These are phyloP conservation scores for Drosophila gunungcola DNA, from an alignment of 1,140 invertebrate genomes.

Conservation along the genomic window DNA sequence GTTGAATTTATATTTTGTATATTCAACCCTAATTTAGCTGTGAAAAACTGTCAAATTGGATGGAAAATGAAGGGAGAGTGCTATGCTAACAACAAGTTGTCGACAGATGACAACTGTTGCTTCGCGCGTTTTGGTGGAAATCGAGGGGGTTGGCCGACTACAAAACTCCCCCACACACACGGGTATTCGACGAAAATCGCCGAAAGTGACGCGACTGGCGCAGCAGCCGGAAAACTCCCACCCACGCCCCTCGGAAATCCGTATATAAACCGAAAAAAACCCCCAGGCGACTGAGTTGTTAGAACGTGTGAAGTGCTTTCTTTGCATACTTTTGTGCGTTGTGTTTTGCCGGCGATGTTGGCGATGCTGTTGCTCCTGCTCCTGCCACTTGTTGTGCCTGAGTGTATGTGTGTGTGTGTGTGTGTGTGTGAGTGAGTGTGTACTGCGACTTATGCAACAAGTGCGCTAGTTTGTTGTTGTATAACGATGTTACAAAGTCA, in stretches of 20 bases:
- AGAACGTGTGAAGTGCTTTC: constrained; percentile 79
- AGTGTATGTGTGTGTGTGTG: constrained; percentile 18
- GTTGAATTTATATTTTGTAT: neutral
- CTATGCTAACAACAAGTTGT: constrained; percentile 66
- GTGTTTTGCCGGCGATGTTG: constrained; percentile 42
- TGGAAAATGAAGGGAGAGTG: neutral
- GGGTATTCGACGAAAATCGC: constrained; percentile 70
- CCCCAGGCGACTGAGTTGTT: constrained; percentile 58
- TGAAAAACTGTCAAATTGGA: neutral
- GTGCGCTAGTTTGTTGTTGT: constrained; percentile 73
- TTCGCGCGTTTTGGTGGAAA: constrained; percentile 19
- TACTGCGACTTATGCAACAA: constrained; percentile 73
- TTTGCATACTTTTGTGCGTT: constrained; percentile 80
- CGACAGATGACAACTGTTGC: constrained; percentile 73
- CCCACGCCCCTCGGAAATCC: neutral
- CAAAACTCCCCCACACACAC: constrained; percentile 9
- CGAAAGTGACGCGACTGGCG: constrained; percentile 65
- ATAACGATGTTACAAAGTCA: constrained; percentile 81
- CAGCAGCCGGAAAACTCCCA: constrained; percentile 31
- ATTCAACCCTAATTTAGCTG: neutral
- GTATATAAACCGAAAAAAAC: constrained; percentile 14
- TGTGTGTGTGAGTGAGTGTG: constrained; percentile 32
- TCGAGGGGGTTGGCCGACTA: neutral
- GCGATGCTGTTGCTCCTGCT: constrained; percentile 34
- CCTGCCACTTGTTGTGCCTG: constrained; percentile 66